Conservation (phyloP, 2,113 vertebrate species). For the Collichthys lucidus region DNA sequence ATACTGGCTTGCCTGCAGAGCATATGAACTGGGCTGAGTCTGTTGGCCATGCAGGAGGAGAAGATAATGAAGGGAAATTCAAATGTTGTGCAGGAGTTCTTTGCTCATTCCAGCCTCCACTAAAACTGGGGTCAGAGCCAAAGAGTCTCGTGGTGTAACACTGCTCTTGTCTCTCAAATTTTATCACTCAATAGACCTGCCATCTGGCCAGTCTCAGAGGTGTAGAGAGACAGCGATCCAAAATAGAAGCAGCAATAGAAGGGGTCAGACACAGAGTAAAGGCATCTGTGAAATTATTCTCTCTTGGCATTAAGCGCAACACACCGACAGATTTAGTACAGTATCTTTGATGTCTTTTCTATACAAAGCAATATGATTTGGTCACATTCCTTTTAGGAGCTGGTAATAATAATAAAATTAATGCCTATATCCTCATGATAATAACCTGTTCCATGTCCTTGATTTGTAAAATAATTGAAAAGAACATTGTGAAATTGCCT, state of each 20-base stretch:
- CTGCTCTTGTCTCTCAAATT: constrained; percentile 77
- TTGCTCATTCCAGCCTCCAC: constrained; percentile 56
- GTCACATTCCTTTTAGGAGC: constrained; percentile 54
- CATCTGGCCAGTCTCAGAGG: constrained; percentile 79
- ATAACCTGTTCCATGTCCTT: constrained; percentile 62
- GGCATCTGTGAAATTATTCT: constrained; percentile 64
- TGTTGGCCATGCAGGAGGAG: constrained; percentile 35
- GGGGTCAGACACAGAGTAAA: constrained; percentile 75
- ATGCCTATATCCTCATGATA: constrained; percentile 51
- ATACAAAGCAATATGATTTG: constrained; percentile 26
- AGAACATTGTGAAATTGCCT: constrained; percentile 60
- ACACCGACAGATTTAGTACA: constrained; percentile 60
- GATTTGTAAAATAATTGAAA: constrained; percentile 68
- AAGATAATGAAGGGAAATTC: constrained; percentile 69
- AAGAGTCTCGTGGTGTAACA: constrained; percentile 62
- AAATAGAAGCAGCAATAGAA: constrained; percentile 78
- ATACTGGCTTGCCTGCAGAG: constrained; percentile 9
- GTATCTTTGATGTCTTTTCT: constrained; percentile 48
- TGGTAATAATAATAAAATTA: constrained; percentile 56
- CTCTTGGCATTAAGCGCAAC: constrained; percentile 42
- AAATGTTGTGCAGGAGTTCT: constrained; percentile 62
- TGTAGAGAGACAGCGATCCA: constrained; percentile 72
- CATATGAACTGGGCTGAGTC: constrained; percentile 44
- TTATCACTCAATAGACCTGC: constrained; percentile 78
- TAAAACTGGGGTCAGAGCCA: constrained; percentile 61